Evolutionary conservation across 2,113 vertebrate genomes (phyloP).

Genomic region (Pteropus alecto): DNA sequence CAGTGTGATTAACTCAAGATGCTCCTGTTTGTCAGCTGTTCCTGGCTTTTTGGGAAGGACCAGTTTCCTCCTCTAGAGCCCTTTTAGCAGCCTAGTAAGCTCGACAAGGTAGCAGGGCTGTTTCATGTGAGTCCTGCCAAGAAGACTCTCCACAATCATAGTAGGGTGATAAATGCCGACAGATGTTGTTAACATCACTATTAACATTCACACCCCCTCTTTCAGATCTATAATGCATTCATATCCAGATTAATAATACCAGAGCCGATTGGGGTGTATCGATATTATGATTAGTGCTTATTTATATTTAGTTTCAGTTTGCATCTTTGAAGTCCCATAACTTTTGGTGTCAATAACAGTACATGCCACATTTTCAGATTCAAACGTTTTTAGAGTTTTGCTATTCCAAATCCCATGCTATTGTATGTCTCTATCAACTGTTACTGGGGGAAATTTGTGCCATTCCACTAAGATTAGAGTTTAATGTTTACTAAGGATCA

Average conservation of each 20-base stretch:
- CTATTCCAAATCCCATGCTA: background rate
- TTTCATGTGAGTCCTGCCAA: constrained; percentile 62
- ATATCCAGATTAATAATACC: constrained; percentile 55
- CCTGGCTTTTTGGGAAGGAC: background rate
- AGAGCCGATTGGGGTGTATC: constrained; percentile 48
- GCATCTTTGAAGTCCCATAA: constrained; percentile 23
- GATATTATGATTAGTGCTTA: background rate
- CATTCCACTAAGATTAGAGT: background rate
- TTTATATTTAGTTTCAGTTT: constrained; percentile 58
- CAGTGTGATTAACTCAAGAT: background rate
- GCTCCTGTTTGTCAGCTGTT: background rate
- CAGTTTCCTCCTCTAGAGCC: background rate
- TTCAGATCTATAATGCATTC: constrained; percentile 51
- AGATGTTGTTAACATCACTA: constrained; percentile 76
- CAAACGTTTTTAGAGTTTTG: constrained; percentile 25
- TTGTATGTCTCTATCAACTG: background rate
- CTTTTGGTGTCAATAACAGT: constrained; percentile 16
- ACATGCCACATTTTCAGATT: constrained; percentile 20
- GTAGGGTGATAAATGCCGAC: constrained; percentile 69
- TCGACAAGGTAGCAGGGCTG: constrained; percentile 16
- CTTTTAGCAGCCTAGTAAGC: constrained; percentile 29
- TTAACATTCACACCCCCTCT: constrained; percentile 70
- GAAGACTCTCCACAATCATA: constrained; percentile 55
- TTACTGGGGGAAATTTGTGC: background rate
- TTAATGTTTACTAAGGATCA: constrained; percentile 45